Percentiles rank a stretch among this genome's conserved stretches.
These are phyloP conservation scores for Palythoa grandis DNA, from an alignment of 92 coral and sea anemone species.

Conservation along the genomic window DNA sequence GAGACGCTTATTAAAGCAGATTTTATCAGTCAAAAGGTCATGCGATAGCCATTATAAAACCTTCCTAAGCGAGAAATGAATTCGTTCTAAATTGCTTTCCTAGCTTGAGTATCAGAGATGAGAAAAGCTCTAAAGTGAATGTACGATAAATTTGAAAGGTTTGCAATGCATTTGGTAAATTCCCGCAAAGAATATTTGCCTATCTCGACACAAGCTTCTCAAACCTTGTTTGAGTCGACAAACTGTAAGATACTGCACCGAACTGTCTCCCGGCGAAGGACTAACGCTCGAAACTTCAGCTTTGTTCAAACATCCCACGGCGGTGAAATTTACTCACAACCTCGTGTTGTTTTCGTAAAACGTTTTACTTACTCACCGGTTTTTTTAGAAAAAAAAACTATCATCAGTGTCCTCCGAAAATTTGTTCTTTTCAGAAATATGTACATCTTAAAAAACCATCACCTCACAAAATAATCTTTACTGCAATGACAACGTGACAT, in stretches of 20 bases:
- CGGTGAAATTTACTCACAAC: too few relatives aligned
- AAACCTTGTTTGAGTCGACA: too few relatives aligned
- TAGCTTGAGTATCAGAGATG: not conserved
- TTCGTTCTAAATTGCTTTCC: not conserved
- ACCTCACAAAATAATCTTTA: not conserved
- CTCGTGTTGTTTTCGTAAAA: too few relatives aligned
- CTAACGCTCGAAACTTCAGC: too few relatives aligned
- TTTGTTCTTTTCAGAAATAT: not conserved
- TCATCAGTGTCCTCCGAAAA: not conserved
- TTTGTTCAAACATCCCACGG: too few relatives aligned
- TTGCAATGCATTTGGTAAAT: not conserved
- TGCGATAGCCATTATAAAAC: not conserved
- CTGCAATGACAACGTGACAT: not conserved
- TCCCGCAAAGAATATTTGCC: too few relatives aligned
- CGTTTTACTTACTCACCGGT: too few relatives aligned
- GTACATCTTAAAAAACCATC: not conserved
- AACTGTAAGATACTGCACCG: too few relatives aligned
- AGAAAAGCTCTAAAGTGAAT: not conserved
- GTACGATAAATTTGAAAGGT: not conserved
- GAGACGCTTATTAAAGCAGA: slow-evolving; percentile 10
- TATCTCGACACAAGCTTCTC: too few relatives aligned
- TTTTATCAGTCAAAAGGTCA: slow-evolving; percentile 29
- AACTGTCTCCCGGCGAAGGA: too few relatives aligned
- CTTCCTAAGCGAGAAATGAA: not conserved
- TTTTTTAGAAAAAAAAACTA: too few relatives aligned